Evolutionary conservation across 2,888 invertebrate species (phyloP).

Genomic region (Rhopalosiphum nymphaeae): DNA sequence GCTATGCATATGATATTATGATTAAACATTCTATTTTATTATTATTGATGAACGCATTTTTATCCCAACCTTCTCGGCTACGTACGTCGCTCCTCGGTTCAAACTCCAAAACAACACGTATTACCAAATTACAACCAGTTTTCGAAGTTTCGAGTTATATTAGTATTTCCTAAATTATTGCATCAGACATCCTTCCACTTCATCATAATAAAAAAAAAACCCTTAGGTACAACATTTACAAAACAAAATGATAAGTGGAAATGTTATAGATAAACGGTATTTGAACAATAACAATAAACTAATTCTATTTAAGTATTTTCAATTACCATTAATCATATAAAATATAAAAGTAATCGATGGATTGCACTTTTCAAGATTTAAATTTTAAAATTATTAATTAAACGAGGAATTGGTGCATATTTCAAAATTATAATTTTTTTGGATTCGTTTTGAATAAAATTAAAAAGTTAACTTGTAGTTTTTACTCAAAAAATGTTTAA

Average conservation of each 20-base stretch:
- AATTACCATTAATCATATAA: neutral
- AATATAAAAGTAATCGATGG: neutral
- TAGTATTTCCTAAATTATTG: neutral
- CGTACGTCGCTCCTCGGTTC: neutral
- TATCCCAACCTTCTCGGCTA: neutral
- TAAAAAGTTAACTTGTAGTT: neutral
- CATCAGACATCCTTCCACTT: neutral
- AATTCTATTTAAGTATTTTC: neutral
- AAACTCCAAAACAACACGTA: constrained; percentile 9
- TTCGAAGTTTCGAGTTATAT: neutral
- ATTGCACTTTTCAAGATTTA: neutral
- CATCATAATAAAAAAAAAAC: neutral
- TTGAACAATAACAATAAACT: neutral
- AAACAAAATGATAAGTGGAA: neutral
- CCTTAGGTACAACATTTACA: neutral
- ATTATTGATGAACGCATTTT: neutral
- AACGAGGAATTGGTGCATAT: neutral
- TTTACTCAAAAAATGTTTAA: neutral
- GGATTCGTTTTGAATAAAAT: neutral
- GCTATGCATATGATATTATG: neutral
- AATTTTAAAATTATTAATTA: neutral
- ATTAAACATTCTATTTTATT: constrained; percentile 9
- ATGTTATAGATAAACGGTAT: too few relatives aligned
- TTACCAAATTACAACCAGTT: neutral
- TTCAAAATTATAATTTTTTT: neutral